These are phyloP conservation scores for Nestor notabilis DNA, from an alignment of 2,113 vertebrate species.

Conservation along the genomic window DNA sequence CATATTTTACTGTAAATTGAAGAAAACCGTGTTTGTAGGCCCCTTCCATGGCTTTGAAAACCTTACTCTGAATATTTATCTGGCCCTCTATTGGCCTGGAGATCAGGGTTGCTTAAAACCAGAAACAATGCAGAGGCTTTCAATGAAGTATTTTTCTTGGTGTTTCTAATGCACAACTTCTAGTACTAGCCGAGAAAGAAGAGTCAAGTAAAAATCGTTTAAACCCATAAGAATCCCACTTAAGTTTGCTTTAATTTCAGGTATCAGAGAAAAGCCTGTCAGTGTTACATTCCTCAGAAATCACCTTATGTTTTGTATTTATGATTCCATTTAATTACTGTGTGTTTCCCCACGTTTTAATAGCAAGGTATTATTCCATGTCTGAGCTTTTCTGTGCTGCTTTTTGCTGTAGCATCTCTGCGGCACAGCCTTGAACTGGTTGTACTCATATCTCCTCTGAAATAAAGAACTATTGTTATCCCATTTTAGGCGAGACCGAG, in stretches of 20 bases:
- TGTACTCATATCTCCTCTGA: conserved; percentile 10
- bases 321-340: neutral
- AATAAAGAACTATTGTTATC: conserved; percentile 68
- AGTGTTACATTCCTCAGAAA: neutral
- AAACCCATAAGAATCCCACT: neutral
- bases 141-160: neutral
- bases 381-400: conserved; percentile 11
- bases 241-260: neutral
- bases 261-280: neutral
- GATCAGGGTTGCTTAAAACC: neutral
- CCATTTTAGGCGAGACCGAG: conserved; percentile 56
- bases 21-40: neutral
- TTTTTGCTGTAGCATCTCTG: conserved; percentile 12
- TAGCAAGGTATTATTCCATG: neutral
- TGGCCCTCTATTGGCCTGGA: neutral
- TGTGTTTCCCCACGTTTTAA: neutral
- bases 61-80: neutral
- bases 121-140: neutral
- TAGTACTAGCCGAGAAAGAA: neutral
- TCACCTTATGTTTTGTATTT: neutral
- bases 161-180: neutral
- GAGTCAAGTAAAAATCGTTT: neutral
- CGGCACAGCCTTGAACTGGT: neutral
- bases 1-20: neutral
- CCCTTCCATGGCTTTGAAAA: neutral